Base-by-base conservation (phyloP, 2,888 invertebrate genomes). In the Oegoconia quadripuncta region DNA sequence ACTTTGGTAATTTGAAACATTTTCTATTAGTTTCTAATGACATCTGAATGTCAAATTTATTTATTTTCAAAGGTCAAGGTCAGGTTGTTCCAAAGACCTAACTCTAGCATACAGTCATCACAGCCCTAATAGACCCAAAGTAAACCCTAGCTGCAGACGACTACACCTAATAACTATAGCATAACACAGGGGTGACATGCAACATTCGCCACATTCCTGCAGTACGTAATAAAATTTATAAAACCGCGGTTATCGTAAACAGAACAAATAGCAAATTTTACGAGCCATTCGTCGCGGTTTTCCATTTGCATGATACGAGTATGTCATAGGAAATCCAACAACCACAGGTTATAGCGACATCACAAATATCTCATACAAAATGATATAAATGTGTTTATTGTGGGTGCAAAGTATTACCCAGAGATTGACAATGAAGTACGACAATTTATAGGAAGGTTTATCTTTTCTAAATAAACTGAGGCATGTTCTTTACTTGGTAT, bases 211-310 rank as follows among this genome's bases (percentile, higher is more conserved):
- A 67, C 64, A 74, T 74, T 65, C 34, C 17, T 17, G 18, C 34
- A 14, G 27, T 13, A 34, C 67, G 68, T 70, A 64, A 74, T 82
- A 81, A 82, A 80, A 71, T 74, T 69, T 78, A 75, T 76, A 80
- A 82, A 82, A 78, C 74, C 71, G 63, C 71, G 72, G 74, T 78
- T 80, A 83, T 84, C 81, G 82, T 82, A 81, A 81, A 84, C 77
- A 75, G 75, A 83, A 82, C 77, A 78, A 80, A 84, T 81, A 79
- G 74, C 75, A 55, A 69, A 69, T 48, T 83, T 86, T 83, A 86
- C 75, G 81, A 79, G 65, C 76, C 67, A 74, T 75, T 72, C 74
- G 74, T 77, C 73, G 73, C 73, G 75, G 65, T 73, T 77, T 82
- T 72, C 77, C 77, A 83, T 84, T 79, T 81, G 72, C 81, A 83